phyloP scores from a whole-genome alignment of 2,113 vertebrate genomes.

The Marmota monax region DNA sequence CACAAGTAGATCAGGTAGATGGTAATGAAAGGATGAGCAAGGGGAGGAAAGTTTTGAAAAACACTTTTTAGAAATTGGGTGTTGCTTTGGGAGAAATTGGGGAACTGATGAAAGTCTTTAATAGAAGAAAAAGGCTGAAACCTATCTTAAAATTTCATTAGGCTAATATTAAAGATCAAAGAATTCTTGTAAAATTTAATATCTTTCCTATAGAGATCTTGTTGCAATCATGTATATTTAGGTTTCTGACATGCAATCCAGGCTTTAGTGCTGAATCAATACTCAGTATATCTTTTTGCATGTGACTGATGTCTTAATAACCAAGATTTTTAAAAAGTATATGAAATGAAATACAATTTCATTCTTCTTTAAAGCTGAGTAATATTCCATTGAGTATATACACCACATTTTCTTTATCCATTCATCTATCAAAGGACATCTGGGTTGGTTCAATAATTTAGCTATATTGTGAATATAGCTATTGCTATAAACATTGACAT shows the following conservation, averaged over 20 bases:
- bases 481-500: no score
- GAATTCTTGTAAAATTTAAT: not conserved
- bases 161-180: not conserved
- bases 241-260: not conserved
- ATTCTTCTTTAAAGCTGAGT: no score
- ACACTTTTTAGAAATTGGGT: not conserved
- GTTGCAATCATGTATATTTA: not conserved
- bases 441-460: no score
- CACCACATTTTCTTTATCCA: no score
- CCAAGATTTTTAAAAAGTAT: not conserved
- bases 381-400: no score
- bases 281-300: not conserved
- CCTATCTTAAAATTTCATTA: not conserved
- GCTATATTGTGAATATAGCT: no score
- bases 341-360: no score
- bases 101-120: not conserved
- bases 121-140: not conserved
- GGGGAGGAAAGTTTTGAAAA: not conserved
- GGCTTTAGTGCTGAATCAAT: not conserved
- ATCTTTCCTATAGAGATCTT: not conserved
- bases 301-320: not conserved
- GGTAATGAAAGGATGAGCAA: rapidly evolving
- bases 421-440: no score
- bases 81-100: not conserved
- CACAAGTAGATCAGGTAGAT: not conserved